These are phyloP conservation scores for Halcyon badia DNA, from an alignment of 2,797 vertebrate genomes.

Conservation along the genomic window DNA sequence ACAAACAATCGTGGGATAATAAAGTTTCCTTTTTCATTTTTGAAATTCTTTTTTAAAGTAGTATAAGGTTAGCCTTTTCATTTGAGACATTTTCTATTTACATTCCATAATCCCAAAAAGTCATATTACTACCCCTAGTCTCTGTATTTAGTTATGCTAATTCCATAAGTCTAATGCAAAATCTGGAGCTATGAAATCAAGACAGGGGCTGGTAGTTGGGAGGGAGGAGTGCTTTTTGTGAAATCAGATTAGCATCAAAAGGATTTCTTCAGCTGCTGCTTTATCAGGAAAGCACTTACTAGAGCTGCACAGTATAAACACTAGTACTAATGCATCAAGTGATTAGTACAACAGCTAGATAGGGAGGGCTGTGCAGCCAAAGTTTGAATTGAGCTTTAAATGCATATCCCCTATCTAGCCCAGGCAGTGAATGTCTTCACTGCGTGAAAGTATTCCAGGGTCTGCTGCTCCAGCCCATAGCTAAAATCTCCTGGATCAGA, in stretches of 20 bases:
- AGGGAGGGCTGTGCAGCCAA: neutral
- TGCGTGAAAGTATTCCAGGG: neutral
- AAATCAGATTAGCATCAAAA: neutral
- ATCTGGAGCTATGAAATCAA: neutral
- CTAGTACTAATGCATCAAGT: neutral
- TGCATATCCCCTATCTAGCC: neutral
- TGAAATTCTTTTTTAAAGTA: neutral
- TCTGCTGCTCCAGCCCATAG: neutral
- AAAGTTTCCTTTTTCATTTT: neutral
- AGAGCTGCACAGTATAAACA: neutral
- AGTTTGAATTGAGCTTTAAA: neutral
- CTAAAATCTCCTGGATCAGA: neutral
- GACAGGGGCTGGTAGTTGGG: neutral
- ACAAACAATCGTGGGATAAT: neutral
- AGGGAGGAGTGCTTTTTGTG: neutral
- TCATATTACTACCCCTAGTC: slow-evolving; percentile 71
- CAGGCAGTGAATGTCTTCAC: neutral
- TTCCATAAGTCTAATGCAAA: neutral
- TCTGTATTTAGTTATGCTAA: slow-evolving; percentile 9
- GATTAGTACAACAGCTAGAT: neutral
- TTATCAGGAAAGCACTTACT: neutral
- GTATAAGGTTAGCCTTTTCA: neutral
- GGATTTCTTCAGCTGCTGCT: neutral
- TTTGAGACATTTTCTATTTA: slow-evolving; percentile 44
- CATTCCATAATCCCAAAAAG: slow-evolving; percentile 61